Conservation (phyloP, 2,113 vertebrate species). For the Pelusios castaneus region DNA sequence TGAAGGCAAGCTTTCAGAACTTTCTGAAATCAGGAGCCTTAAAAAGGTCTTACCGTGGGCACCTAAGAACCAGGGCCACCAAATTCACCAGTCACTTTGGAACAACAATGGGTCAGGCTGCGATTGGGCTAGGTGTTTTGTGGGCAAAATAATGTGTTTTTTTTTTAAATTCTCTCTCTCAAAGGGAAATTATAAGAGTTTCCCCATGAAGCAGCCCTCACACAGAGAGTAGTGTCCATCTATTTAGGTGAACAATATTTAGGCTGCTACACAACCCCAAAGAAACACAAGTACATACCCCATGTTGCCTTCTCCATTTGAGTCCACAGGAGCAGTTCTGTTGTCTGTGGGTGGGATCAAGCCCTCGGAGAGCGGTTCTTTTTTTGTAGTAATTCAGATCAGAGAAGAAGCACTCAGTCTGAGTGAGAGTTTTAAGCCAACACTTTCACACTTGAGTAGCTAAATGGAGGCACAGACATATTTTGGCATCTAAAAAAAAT, state of each 20-base stretch:
- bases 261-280: neutral
- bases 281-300: neutral
- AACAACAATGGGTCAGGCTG: neutral
- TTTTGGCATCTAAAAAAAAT: neutral
- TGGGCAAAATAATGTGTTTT: neutral
- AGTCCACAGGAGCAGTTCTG: neutral
- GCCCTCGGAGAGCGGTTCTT: neutral
- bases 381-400: neutral
- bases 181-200: neutral
- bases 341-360: neutral
- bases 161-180: rapidly evolving
- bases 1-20: neutral
- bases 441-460: neutral
- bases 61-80: neutral
- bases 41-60: neutral
- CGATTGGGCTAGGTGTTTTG: neutral
- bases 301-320: neutral
- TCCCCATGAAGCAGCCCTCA: neutral
- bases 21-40: neutral
- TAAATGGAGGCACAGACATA: neutral
- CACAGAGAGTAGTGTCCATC: neutral
- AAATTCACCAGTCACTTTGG: neutral
- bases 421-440: rapidly evolving
- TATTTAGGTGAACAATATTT: neutral
- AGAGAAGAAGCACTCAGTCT: neutral